These are phyloP conservation scores for Rhabdophis nuchalis DNA, from an alignment of 2,797 vertebrate genomes.

Conservation along the genomic window DNA sequence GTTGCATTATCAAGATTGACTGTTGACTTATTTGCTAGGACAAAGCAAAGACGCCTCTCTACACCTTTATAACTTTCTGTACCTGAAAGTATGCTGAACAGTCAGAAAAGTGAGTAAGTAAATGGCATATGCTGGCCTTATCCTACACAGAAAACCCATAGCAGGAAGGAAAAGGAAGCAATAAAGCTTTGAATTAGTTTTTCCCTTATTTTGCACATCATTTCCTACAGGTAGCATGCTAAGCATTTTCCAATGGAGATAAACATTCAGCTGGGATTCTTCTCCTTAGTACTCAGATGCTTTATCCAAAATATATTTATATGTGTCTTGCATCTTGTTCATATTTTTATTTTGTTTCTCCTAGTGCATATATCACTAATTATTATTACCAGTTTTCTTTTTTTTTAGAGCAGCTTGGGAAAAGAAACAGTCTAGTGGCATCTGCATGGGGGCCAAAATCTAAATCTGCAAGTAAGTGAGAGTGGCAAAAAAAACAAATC, in stretches of 20 bases:
- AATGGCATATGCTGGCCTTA: not conserved
- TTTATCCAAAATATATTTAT: not conserved
- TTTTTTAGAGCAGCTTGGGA: not conserved
- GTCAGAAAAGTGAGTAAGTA: not conserved
- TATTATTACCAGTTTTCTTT: not conserved
- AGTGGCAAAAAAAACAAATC: not conserved
- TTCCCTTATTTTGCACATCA: not conserved
- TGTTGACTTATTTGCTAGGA: not conserved
- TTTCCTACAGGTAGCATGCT: not conserved
- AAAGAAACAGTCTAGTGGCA: not conserved
- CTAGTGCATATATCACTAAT: not conserved
- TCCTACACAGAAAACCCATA: conserved; percentile 7
- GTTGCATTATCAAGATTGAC: conserved; percentile 12
- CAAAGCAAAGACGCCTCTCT: conserved; percentile 39
- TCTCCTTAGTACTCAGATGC: not conserved
- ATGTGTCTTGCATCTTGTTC: not conserved
- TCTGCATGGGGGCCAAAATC: not conserved
- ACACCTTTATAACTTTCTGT: conserved; percentile 1
- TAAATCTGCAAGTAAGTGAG: not conserved
- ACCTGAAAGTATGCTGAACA: not conserved
- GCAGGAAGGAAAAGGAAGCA: conserved; percentile 5
- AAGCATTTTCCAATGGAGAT: not conserved
- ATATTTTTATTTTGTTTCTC: not conserved
- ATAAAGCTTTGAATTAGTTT: not conserved
- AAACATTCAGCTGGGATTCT: not conserved